Conservation (phyloP, 2,113 vertebrate genomes). For the Pelvicachromis taeniatus region DNA sequence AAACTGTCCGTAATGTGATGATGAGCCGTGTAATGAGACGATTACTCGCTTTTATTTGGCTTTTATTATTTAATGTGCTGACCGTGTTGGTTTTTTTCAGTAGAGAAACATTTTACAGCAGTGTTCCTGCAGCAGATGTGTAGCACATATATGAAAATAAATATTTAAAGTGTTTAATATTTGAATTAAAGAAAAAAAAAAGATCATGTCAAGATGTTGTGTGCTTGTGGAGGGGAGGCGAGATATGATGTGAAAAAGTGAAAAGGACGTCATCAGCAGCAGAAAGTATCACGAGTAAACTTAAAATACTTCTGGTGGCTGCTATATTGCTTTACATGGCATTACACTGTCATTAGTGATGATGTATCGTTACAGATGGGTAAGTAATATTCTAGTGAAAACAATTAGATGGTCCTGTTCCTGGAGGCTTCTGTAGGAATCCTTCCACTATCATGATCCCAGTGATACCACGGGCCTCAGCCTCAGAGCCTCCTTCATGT, state of each 20-base stretch:
- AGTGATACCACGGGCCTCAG: background rate
- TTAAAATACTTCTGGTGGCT: background rate
- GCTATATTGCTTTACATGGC: fast-evolving
- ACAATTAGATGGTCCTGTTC: background rate
- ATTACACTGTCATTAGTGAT: background rate
- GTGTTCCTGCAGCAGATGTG: background rate
- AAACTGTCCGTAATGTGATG: background rate
- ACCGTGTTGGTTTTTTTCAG: fast-evolving
- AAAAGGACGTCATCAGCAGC: background rate
- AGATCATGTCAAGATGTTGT: background rate
- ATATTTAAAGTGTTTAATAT: background rate
- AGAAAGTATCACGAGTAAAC: background rate
- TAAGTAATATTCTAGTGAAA: background rate
- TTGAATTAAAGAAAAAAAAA: background rate
- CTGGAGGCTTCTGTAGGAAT: background rate
- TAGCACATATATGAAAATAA: background rate
- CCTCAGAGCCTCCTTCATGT: background rate
- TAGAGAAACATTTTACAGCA: background rate
- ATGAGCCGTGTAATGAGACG: background rate
- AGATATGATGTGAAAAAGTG: background rate
- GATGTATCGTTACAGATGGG: background rate
- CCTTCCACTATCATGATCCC: background rate
- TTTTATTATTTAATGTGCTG: background rate
- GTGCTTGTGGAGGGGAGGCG: background rate
- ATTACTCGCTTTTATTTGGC: background rate